Conservation (phyloP, 1,140 invertebrate genomes). For the Lucilia cuprina region DNA sequence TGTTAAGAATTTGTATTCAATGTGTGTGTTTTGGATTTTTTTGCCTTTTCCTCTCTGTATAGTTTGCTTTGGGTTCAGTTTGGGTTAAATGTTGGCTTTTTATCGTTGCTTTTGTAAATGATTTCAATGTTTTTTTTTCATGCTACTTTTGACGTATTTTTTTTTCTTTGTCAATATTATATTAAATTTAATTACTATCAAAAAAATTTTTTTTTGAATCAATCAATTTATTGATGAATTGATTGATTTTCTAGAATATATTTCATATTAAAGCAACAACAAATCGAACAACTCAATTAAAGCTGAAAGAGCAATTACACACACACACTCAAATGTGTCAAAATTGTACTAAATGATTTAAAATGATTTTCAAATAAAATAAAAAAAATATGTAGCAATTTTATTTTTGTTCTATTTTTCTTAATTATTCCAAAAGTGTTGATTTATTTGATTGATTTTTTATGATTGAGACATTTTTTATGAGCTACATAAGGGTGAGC, state of each 20-base stretch:
- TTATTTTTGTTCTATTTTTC: too few relatives aligned
- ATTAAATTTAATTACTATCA: neutral
- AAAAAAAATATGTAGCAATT: neutral
- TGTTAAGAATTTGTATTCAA: neutral
- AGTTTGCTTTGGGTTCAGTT: neutral
- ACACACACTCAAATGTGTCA: neutral
- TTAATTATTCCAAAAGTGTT: too few relatives aligned
- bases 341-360: slow-evolving; percentile 2
- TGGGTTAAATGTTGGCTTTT: slow-evolving; percentile 10
- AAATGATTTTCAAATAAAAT: neutral
- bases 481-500: too few relatives aligned
- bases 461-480: too few relatives aligned
- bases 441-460: too few relatives aligned
- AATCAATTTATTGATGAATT: neutral
- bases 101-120: neutral
- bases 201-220: neutral
- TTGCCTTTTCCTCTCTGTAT: neutral
- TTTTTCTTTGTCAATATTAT: neutral
- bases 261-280: neutral
- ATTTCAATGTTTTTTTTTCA: neutral
- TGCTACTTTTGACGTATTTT: neutral
- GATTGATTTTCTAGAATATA: neutral
- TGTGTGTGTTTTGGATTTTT: neutral
- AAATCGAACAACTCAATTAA: neutral
- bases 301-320: neutral